These are phyloP conservation scores for Gymnothorax reevesii DNA, from an alignment of 2,797 vertebrate species.

Conservation along the genomic window DNA sequence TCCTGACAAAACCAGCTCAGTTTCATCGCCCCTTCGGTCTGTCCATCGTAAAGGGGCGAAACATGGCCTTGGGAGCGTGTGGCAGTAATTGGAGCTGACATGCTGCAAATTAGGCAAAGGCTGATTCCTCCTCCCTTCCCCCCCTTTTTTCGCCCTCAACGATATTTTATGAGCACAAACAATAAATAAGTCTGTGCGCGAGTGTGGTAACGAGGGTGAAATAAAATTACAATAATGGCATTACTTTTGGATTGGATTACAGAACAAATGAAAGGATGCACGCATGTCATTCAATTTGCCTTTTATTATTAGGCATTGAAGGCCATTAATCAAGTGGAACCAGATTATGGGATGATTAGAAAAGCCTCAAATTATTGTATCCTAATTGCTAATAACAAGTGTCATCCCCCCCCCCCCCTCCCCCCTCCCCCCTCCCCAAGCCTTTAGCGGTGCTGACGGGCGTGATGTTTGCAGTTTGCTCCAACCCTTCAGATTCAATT, in stretches of 20 bases:
- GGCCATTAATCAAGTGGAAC: conserved; percentile 56
- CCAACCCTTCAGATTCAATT: not conserved
- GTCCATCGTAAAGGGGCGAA: conserved; percentile 22
- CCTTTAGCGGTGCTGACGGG: conserved; percentile 23
- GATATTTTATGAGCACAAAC: conserved; percentile 59
- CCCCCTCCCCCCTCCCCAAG: conserved; percentile 26
- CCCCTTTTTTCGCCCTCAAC: conserved; percentile 31
- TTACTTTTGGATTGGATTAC: conserved; percentile 56
- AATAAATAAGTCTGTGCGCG: conserved; percentile 54
- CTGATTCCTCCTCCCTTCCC: not conserved
- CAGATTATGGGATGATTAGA: conserved; percentile 48
- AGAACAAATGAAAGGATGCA: conserved; percentile 49
- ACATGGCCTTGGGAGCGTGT: not conserved
- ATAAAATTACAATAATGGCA: conserved; percentile 57
- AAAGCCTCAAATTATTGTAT: conserved; percentile 49
- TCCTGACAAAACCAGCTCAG: not conserved
- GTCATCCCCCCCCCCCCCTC: conserved; percentile 30
- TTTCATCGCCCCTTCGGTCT: not conserved
- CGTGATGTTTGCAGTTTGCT: not conserved
- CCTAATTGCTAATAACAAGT: conserved; percentile 55
- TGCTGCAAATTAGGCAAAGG: conserved; percentile 39
- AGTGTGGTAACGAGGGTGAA: conserved; percentile 43
- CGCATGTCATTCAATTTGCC: conserved; percentile 51
- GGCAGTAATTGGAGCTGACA: conserved; percentile 49
- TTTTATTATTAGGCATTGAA: conserved; percentile 52